A percentile compares a stretch with the other conserved stretches of the same genome.
These are phyloP conservation scores for Hemiprocne comata DNA, from an alignment of 2,113 vertebrate genomes.

Conservation along the genomic window DNA sequence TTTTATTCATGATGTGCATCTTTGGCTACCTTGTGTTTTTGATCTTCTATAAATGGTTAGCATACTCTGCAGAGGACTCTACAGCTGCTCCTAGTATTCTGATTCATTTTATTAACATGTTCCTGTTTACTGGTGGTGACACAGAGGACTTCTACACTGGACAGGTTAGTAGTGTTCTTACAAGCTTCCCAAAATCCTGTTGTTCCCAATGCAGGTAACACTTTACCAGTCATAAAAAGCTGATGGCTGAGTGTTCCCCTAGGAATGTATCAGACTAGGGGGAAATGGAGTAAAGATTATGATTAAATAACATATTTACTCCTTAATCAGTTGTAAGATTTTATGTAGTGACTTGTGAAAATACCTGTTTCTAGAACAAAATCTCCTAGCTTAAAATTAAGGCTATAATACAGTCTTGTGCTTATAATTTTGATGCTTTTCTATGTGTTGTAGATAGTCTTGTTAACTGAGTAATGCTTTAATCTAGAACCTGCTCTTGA, in stretches of 20 bases:
- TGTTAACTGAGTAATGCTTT: not conserved
- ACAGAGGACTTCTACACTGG: conserved; percentile 79
- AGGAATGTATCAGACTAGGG: not conserved
- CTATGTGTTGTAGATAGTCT: not conserved
- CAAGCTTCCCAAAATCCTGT: not conserved
- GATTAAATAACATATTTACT: not conserved
- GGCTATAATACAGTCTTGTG: not conserved
- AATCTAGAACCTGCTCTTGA: not conserved
- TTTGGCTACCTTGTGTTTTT: conserved; percentile 97
- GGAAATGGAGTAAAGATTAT: not conserved
- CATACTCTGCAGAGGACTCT: conserved; percentile 80
- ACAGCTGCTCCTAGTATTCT: conserved; percentile 89
- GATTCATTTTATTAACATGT: conserved; percentile 98
- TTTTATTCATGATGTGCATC: conserved; percentile 92
- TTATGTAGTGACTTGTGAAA: not conserved
- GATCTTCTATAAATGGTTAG: conserved; percentile 95
- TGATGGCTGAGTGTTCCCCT: not conserved
- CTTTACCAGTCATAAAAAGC: not conserved
- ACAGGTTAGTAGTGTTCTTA: conserved; percentile 80
- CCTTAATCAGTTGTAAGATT: not conserved
- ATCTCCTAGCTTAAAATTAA: not conserved
- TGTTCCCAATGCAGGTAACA: not conserved
- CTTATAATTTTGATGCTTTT: not conserved
- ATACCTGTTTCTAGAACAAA: not conserved
- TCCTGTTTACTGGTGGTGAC: conserved; percentile 82